Percentiles rank a stretch among this genome's conserved stretches.
Evolutionary conservation across 2,797 vertebrate species (phyloP).

Genomic region (Phataginus tricuspis): DNA sequence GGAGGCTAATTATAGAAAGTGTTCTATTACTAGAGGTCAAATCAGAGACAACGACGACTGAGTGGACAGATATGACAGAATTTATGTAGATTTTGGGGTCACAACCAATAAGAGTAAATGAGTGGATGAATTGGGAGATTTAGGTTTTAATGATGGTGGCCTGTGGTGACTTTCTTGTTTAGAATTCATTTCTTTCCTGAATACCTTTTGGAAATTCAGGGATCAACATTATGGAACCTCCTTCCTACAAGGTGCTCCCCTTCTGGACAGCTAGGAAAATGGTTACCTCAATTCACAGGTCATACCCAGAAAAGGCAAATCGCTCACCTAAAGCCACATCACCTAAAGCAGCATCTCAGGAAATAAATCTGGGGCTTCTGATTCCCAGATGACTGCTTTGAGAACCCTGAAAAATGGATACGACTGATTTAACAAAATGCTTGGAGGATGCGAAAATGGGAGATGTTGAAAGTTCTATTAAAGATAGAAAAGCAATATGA

Average conservation of each 20-base stretch:
- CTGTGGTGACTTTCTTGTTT: background rate
- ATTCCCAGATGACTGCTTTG: constrained; percentile 30
- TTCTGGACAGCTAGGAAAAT: background rate
- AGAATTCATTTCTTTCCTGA: constrained; percentile 16
- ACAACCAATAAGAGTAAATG: background rate
- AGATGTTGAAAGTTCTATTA: constrained; percentile 62
- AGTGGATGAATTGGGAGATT: background rate
- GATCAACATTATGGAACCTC: background rate
- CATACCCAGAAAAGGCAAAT: background rate
- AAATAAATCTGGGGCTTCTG: constrained; percentile 14
- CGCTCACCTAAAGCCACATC: background rate
- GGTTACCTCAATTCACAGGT: background rate
- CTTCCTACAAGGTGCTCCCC: background rate
- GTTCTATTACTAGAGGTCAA: background rate
- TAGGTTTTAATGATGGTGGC: background rate
- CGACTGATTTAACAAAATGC: constrained; percentile 61
- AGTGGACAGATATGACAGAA: background rate
- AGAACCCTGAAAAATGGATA: constrained; percentile 49
- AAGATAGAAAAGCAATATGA: constrained; percentile 67
- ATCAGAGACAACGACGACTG: background rate
- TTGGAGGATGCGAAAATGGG: constrained; percentile 35
- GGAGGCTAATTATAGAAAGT: background rate
- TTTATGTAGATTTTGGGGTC: background rate
- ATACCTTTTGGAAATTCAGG: constrained; percentile 36
- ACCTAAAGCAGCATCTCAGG: background rate